Evolutionary conservation across 2,888 invertebrate genomes (phyloP).

Genomic region (Cataglyphis cursor): DNA sequence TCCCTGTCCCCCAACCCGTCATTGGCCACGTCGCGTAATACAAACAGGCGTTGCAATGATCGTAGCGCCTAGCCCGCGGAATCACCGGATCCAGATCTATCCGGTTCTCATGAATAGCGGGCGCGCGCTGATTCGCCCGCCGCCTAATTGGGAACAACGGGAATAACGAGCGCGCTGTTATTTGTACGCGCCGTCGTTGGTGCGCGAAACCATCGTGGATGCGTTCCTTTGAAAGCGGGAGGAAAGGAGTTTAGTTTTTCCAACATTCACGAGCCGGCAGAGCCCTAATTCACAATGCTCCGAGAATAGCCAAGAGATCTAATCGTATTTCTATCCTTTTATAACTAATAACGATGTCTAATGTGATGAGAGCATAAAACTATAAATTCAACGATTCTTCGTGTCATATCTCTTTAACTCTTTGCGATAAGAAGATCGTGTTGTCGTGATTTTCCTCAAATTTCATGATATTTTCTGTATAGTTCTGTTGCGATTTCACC

Average conservation of each 20-base stretch:
- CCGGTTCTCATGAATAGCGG: constrained; percentile 69
- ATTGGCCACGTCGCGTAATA: constrained; percentile 41
- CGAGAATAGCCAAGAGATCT: not conserved
- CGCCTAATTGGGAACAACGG: constrained; percentile 74
- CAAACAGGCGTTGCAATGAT: constrained; percentile 58
- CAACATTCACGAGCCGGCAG: not conserved
- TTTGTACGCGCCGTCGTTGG: constrained; percentile 60
- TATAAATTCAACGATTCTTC: not conserved
- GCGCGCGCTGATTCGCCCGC: constrained; percentile 63
- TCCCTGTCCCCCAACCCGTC: not conserved
- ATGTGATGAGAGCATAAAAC: not conserved
- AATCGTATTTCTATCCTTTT: constrained; percentile 1
- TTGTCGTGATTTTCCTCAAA: not conserved
- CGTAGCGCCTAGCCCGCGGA: constrained; percentile 60
- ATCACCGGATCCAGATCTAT: constrained; percentile 74
- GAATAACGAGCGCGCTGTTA: constrained; percentile 62
- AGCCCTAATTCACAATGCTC: not conserved
- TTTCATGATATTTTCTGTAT: not conserved
- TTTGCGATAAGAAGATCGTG: not conserved
- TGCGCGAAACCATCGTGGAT: constrained; percentile 8
- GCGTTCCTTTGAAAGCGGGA: not conserved
- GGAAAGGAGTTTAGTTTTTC: not conserved
- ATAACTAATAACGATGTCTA: not conserved
- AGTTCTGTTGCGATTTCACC: not conserved
- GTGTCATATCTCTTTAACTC: not conserved